Percentiles rank a stretch among this genome's conserved stretches.
These are phyloP conservation scores for Hyposoter didymator DNA, from an alignment of 2,888 invertebrate species.

Conservation along the genomic window DNA sequence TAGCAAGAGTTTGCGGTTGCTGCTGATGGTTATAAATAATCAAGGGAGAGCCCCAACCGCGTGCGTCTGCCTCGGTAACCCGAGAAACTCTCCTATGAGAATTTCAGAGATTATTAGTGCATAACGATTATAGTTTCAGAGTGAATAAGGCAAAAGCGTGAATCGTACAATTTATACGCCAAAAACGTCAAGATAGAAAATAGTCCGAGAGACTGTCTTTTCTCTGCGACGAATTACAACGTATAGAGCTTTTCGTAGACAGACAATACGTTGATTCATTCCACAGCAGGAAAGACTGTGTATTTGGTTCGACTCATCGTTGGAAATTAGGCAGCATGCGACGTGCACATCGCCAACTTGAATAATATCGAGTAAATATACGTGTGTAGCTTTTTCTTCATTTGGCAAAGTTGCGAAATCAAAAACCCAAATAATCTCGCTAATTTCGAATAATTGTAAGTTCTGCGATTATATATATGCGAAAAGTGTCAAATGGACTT, in stretches of 20 bases:
- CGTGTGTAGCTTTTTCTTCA: conserved; percentile 8
- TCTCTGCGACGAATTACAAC: conserved; percentile 44
- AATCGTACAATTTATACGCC: conserved; percentile 27
- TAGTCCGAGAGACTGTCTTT: background rate
- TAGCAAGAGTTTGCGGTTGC: conserved; percentile 19
- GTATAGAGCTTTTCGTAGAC: conserved; percentile 33
- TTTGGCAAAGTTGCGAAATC: conserved; percentile 47
- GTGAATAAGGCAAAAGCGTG: conserved; percentile 19
- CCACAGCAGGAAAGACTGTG: background rate
- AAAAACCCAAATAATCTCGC: conserved; percentile 36
- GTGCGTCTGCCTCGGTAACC: conserved; percentile 23
- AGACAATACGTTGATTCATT: conserved; percentile 62
- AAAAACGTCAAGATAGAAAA: conserved; percentile 41
- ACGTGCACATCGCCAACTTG: background rate
- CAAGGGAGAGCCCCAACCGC: conserved; percentile 40
- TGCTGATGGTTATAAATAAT: conserved; percentile 66
- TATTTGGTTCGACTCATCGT: conserved; percentile 45
- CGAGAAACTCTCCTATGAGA: conserved; percentile 48
- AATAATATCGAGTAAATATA: background rate
- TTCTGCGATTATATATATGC: conserved; percentile 8
- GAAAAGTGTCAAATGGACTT: conserved; percentile 33
- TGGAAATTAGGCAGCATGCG: conserved; percentile 16
- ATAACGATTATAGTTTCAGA: conserved; percentile 5
- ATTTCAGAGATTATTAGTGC: conserved; percentile 1
- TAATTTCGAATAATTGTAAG: conserved; percentile 57